Base-by-base conservation (phyloP, 2,888 invertebrate genomes). In the Aporophyla lueneburgensis region DNA sequence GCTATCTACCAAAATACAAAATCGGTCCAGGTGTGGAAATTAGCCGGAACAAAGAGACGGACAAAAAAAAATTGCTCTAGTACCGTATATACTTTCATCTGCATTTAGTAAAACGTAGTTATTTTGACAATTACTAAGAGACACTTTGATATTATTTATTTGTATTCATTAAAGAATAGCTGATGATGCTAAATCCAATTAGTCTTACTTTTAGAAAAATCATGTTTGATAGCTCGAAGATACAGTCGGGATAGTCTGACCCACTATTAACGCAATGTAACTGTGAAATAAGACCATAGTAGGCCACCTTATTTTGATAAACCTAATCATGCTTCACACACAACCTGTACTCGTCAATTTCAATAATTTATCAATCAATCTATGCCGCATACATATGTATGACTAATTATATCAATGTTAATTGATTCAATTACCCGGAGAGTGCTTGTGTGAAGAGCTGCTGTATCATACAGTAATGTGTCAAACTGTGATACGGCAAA, bases 391-490 rank as follows among this genome's bases (percentile, higher is more conserved):
- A 49, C 27, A 66, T 51, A 66, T 46, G 43, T 46, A 46, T 54
- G 49, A 51, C 54, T 82, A 67, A 76, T 81, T 62, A 76, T 56
- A 82, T 67, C 33, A 76, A 33, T 67, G 14, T 7, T 66, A 51
- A 33, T 16, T 62, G 76, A 77, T 77, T 81, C 27, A 68, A 82
- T 79, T 77, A 68, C 7, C 33, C 33, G n/a, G 40, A 40, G 59
- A 43, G 65, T 59, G 19, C n/a, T 78, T 54, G 33, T 16, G 33
- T 43, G 51, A 58, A 63, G 75, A 66, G 43, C 51, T 63, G 27
- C 21, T 56, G 33, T 49, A 49, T 46, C 6, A 51, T 54, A 53
- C n/a, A 12, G n/a, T 62, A 4, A 46, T 27, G 33, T 68, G 77
- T 46, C 59, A 56, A 7, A 76, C 43, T 21, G n/a, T 24, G 49